These are phyloP conservation scores for Sminthurinus aureus DNA, from an alignment of 2,888 invertebrate species.

Conservation along the genomic window DNA sequence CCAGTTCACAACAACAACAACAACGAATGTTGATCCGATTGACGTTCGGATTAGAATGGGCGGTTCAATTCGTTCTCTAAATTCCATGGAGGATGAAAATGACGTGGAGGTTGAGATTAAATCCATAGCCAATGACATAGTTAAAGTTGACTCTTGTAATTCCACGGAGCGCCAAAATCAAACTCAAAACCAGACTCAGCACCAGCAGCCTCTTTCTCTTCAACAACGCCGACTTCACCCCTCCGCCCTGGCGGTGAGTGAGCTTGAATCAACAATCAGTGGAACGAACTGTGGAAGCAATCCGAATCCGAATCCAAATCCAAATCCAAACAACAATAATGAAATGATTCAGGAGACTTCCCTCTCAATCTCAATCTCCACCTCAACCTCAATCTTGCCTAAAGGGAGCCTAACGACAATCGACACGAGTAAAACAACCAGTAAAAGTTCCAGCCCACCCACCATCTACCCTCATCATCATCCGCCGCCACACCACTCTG, in stretches of 20 bases:
- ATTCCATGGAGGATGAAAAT: not conserved
- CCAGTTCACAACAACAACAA: not conserved
- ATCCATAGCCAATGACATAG: not conserved
- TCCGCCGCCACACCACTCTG: not conserved
- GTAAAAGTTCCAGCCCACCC: not conserved
- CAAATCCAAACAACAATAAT: not conserved
- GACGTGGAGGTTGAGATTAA: not conserved
- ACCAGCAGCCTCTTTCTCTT: conserved; percentile 45
- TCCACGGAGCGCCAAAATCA: conserved; percentile 3
- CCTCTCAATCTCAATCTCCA: not conserved
- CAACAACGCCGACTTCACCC: conserved; percentile 45
- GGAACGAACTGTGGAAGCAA: not conserved
- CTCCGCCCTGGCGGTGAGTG: conserved; percentile 53
- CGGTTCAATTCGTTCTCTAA: not conserved
- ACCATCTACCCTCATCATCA: not conserved
- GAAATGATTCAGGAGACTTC: not conserved
- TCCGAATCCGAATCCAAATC: not conserved
- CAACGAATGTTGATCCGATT: too few species aligned
- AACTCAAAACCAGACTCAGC: not conserved
- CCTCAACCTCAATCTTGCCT: not conserved
- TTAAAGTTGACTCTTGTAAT: not conserved
- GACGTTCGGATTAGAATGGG: too few species aligned
- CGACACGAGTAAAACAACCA: not conserved
- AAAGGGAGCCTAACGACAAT: not conserved
- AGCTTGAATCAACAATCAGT: conserved; percentile 46